phyloP scores from a whole-genome alignment of 2,888 invertebrate species.

The Phaonia tiefii region DNA sequence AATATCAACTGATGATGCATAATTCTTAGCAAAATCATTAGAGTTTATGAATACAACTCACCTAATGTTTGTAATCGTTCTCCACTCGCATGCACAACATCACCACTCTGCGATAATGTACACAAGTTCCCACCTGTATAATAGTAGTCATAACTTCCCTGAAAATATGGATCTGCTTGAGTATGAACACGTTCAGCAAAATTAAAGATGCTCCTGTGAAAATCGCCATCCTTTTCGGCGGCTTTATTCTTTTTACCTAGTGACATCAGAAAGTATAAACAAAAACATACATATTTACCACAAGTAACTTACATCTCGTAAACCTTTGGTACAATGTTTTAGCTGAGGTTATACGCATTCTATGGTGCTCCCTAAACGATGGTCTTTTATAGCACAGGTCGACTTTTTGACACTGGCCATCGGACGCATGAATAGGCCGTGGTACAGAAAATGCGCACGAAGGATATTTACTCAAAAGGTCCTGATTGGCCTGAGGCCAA shows the following conservation, averaged over 20 bases:
- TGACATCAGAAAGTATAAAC: background rate
- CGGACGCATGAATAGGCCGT: slow-evolving; percentile 67
- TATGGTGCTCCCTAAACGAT: slow-evolving; percentile 56
- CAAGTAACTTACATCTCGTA: slow-evolving; percentile 64
- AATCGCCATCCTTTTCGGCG: slow-evolving; percentile 65
- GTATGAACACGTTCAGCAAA: slow-evolving; percentile 69
- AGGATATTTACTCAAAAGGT: slow-evolving; percentile 62
- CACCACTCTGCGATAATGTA: slow-evolving; percentile 56
- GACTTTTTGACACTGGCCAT: slow-evolving; percentile 54
- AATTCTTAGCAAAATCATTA: no score
- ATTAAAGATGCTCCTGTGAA: slow-evolving; percentile 64
- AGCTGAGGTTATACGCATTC: slow-evolving; percentile 42
- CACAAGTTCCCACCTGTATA: slow-evolving; percentile 78
- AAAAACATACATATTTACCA: background rate
- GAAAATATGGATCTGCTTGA: slow-evolving; percentile 74
- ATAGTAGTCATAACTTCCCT: slow-evolving; percentile 77
- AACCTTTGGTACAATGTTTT: slow-evolving; percentile 62
- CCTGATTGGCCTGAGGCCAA: slow-evolving; percentile 50
- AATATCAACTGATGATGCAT: no score
- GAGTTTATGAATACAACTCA: no score
- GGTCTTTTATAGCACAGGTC: slow-evolving; percentile 71
- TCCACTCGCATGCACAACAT: slow-evolving; percentile 73
- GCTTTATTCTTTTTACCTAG: slow-evolving; percentile 61
- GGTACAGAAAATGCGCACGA: slow-evolving; percentile 65
- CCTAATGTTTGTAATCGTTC: slow-evolving; percentile 68